A percentile compares a stretch with the other conserved stretches of the same genome.
These are phyloP conservation scores for Holocentrus rufus DNA, from an alignment of 2,797 vertebrate species.

Conservation along the genomic window DNA sequence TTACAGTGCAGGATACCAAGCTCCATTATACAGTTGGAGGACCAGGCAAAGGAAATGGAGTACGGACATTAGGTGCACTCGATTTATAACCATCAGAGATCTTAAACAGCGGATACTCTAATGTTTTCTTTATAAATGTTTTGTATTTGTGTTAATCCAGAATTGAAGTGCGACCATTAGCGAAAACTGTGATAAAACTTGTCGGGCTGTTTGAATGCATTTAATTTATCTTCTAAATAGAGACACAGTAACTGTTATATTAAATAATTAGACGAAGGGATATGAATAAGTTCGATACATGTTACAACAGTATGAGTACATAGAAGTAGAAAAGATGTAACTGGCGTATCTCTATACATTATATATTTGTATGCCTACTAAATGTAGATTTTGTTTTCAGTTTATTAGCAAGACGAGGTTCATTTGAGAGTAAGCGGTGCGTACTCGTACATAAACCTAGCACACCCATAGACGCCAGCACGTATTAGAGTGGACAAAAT, in stretches of 20 bases:
- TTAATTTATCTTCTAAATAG: neutral
- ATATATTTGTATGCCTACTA: neutral
- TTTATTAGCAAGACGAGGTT: neutral
- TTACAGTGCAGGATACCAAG: constrained; percentile 62
- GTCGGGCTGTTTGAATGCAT: neutral
- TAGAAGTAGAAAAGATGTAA: no score
- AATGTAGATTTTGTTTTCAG: neutral
- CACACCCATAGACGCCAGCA: constrained; percentile 12
- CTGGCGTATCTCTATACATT: neutral
- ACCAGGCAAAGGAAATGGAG: constrained; percentile 79
- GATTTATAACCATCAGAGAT: constrained; percentile 26
- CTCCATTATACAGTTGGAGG: constrained; percentile 76
- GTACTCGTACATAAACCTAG: constrained; percentile 21
- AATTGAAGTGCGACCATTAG: neutral
- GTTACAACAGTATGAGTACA: neutral
- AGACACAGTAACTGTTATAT: fast-evolving
- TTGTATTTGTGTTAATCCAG: no score
- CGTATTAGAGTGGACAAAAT: neutral
- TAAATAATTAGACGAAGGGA: neutral
- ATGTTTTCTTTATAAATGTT: no score
- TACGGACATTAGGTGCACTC: constrained; percentile 57
- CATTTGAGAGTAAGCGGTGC: neutral
- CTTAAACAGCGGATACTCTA: no score
- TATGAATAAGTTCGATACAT: fast-evolving
- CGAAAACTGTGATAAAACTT: neutral